Evolutionary conservation across 2,888 invertebrate genomes (phyloP), one percentile per base, ranked within the genome.

Genomic region (Elysia crispata): DNA sequence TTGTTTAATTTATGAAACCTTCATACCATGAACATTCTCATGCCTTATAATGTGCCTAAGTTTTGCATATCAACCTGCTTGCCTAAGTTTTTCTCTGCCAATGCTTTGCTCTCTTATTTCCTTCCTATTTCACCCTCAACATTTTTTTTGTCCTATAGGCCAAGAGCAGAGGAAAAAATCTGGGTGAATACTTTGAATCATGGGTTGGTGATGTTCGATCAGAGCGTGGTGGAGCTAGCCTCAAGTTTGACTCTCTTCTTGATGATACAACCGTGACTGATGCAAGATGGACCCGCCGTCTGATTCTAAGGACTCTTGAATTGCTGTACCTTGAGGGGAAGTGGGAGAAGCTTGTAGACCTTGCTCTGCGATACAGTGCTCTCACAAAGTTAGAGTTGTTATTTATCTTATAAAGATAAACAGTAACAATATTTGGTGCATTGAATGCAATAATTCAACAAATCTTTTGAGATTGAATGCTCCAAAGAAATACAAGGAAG

Each of bases 291-390:
- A 82, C 91, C 28, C 82, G 88, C 20, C 81, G 90, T 31, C 82
- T 92, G 50, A 85, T 89, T 8, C 85, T 91, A 76, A 76, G 90
- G 18, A 87, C 89, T 28, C 66, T 92, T 25, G 91, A 92, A 83
- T 81, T 91, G 78, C 83, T 92, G 72, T 90, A 89, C 81, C 86
- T 87, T 81, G 89, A 91, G 80, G 85, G 88, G 81, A 91, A 91
- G 83, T 92, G 91, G 91, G 92, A 92, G 85, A 88, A 89, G 80
- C 88, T 92, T 41, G 90, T 90, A 25, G 90, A 92, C 80, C 85
- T 92, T 50, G 91, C 90, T n/a, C 85, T 92, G 5, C 84, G 90
- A 72, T 92, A 91, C 83, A 91, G 88, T 83, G 91, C 91, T 50
- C 76, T 92, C 6, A 88, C 92, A 76, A 88, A 90, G 91, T 91